A percentile compares a stretch with the other conserved stretches of the same genome.
Conservation (phyloP, 2,113 vertebrate species). For the Bos indicus region DNA sequence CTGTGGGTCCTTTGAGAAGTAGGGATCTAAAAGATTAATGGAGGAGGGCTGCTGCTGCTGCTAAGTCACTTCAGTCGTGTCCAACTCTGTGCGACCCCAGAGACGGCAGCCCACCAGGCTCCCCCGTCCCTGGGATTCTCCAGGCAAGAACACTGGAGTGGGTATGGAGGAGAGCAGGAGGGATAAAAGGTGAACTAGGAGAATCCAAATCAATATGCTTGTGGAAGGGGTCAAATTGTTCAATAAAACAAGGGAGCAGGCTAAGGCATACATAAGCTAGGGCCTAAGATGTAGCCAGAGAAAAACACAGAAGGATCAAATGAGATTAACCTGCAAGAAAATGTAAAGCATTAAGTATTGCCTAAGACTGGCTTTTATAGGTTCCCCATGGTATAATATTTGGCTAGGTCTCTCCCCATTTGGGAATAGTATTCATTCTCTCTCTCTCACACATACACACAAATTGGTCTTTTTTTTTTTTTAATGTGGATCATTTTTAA, state of each 20-base stretch:
- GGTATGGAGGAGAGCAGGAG: background rate
- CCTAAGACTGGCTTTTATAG: background rate
- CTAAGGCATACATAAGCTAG: too few relatives aligned
- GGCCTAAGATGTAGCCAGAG: background rate
- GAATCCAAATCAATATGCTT: background rate
- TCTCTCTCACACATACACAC: background rate
- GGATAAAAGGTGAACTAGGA: background rate
- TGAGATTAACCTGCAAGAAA: background rate
- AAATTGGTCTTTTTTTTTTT: background rate
- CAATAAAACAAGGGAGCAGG: background rate
- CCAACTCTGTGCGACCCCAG: too few relatives aligned
- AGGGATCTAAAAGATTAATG: background rate
- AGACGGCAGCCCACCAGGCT: too few relatives aligned
- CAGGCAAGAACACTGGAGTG: too few relatives aligned
- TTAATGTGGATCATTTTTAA: background rate
- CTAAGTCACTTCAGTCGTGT: too few relatives aligned
- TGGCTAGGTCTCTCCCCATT: background rate
- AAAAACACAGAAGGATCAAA: background rate
- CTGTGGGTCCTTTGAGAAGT: background rate
- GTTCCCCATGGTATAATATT: background rate
- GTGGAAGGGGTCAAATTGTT: background rate
- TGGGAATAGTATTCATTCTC: background rate
- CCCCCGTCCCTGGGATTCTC: too few relatives aligned
- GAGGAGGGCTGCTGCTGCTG: background rate
- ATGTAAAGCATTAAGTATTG: background rate